Conservation (phyloP, 2,888 invertebrate genomes). For the Drosophila siamana region DNA sequence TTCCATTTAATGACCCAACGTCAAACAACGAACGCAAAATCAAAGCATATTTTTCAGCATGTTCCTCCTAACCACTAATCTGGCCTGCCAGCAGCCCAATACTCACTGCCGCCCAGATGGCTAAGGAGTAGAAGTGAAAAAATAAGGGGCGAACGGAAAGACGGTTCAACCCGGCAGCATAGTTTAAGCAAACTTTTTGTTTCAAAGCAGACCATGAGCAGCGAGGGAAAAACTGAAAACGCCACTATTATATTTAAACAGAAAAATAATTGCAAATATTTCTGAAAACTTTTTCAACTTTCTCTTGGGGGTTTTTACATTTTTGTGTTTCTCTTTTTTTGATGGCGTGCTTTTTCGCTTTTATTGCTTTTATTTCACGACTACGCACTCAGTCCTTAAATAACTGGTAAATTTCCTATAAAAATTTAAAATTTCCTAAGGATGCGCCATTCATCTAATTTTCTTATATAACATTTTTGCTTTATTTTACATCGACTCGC, state of each 20-base stretch:
- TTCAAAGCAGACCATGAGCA: constrained; percentile 59
- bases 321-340: constrained; percentile 21
- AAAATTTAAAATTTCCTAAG: constrained; percentile 67
- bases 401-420: constrained; percentile 48
- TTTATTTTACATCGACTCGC: no score
- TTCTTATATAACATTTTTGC: no score
- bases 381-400: constrained; percentile 60
- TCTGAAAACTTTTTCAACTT: constrained; percentile 72
- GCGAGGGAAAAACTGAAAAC: constrained; percentile 30
- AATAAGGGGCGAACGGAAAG: constrained; percentile 22
- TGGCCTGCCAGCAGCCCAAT: constrained; percentile 37
- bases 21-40: constrained; percentile 67
- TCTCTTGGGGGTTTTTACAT: constrained; percentile 44
- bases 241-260: constrained; percentile 76
- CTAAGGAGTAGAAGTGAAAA: constrained; percentile 1
- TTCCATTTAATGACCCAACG: constrained; percentile 70
- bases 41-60: constrained; percentile 74
- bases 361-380: constrained; percentile 39
- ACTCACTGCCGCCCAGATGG: constrained; percentile 9
- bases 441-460: no score
- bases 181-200: constrained; percentile 77
- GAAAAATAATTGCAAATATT: constrained; percentile 80
- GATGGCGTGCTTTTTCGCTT: constrained; percentile 14
- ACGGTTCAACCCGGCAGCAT: constrained; percentile 61
- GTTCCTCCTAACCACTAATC: constrained; percentile 74